Evolutionary conservation across 2,113 vertebrate genomes (phyloP).

Genomic region (Carassius gibelio): DNA sequence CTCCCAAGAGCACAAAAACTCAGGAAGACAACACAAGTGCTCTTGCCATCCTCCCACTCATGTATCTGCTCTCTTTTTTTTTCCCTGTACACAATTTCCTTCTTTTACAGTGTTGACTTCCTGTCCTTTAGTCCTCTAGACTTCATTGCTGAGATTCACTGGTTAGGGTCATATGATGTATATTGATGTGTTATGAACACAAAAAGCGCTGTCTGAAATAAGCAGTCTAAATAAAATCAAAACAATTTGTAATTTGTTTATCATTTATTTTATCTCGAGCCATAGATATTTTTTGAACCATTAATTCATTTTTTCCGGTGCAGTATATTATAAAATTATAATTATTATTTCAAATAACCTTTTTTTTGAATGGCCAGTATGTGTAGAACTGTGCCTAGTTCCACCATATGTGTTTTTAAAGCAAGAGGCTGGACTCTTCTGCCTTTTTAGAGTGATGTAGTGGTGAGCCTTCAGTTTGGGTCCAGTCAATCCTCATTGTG

Average conservation of each 20-base stretch:
- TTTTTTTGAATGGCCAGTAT: background rate
- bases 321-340: background rate
- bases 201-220: background rate
- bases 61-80: conserved; percentile 61
- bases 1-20: conserved; percentile 47
- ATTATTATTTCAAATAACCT: background rate
- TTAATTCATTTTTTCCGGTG: background rate
- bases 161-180: background rate
- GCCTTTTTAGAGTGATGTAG: conserved; percentile 44
- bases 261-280: background rate
- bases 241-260: background rate
- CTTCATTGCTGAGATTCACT: conserved; percentile 17
- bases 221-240: background rate
- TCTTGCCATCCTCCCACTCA: conserved; percentile 62
- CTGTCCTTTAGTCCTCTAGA: conserved; percentile 29
- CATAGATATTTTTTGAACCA: background rate
- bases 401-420: conserved; percentile 12
- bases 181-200: background rate
- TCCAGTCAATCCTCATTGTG: conserved; percentile 62
- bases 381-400: background rate
- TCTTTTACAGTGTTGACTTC: conserved; percentile 25
- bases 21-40: conserved; percentile 48
- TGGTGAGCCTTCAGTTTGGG: conserved; percentile 19
- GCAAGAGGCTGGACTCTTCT: conserved; percentile 33
- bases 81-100: conserved; percentile 27